Conservation (phyloP, 1,140 invertebrate genomes). For the Macrocentrus cingulum region DNA sequence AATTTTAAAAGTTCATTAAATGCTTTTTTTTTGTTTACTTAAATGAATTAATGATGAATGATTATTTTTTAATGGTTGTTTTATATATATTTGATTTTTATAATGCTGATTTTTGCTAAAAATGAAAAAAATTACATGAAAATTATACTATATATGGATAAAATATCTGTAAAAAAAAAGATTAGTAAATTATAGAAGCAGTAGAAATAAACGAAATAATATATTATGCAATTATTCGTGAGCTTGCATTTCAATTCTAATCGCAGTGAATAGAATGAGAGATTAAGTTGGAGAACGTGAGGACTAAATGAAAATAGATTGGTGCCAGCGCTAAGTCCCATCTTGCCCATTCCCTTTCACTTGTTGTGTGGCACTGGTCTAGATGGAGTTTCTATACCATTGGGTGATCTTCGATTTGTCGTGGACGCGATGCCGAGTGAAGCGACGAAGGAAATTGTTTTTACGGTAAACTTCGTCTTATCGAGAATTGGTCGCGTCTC, state of each 20-base stretch:
- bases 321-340: background rate
- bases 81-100: no score
- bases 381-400: no score
- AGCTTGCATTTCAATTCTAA: constrained; percentile 16
- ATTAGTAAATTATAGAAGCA: no score
- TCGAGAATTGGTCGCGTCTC: constrained; percentile 23
- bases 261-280: constrained; percentile 30
- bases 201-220: no score
- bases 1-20: no score
- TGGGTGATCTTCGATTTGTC: constrained; percentile 10
- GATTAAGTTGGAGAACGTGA: constrained; percentile 20
- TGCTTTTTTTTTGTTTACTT: no score
- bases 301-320: constrained; percentile 20
- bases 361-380: background rate
- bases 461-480: constrained; percentile 26
- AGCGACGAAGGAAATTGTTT: constrained; percentile 25
- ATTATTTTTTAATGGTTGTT: no score
- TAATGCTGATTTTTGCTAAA: no score
- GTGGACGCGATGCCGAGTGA: constrained; percentile 17
- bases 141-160: constrained; percentile 3
- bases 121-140: no score
- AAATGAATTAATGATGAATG: no score
- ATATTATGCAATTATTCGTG: no score
- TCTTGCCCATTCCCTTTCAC: background rate
- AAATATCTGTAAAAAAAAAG: background rate